Evolutionary conservation across 2,888 invertebrate genomes (phyloP).

Genomic region (Teinopalpus imperialis): DNA sequence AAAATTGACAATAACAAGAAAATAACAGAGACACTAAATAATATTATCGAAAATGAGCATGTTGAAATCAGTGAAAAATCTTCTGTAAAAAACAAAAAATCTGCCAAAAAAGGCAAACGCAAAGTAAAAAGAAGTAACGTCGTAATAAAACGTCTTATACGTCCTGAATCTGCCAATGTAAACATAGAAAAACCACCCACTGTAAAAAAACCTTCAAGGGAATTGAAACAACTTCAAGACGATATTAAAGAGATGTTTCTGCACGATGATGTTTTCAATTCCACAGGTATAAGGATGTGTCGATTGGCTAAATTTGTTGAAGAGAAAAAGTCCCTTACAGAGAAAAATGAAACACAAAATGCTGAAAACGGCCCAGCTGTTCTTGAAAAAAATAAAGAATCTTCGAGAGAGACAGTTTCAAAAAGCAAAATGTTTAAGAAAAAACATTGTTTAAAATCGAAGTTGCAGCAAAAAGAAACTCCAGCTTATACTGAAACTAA

Average conservation of each 20-base stretch:
- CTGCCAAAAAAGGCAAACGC: constrained; percentile 35
- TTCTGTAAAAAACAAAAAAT: constrained; percentile 29
- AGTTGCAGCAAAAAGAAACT: constrained; percentile 25
- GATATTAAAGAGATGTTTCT: constrained; percentile 88
- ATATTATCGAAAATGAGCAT: constrained; percentile 19
- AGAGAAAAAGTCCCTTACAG: constrained; percentile 43
- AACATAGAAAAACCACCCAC: constrained; percentile 32
- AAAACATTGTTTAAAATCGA: constrained; percentile 45
- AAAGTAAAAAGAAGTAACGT: constrained; percentile 27
- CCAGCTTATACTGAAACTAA: constrained; percentile 27
- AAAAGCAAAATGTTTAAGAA: constrained; percentile 44
- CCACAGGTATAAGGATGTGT: constrained; percentile 85
- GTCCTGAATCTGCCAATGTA: constrained; percentile 36
- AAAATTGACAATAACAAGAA: background rate
- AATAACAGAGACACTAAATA: background rate
- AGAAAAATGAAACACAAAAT: constrained; percentile 38
- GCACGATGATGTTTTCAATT: constrained; percentile 81
- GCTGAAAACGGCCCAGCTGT: constrained; percentile 43
- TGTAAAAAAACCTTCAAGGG: constrained; percentile 58
- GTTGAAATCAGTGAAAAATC: constrained; percentile 21
- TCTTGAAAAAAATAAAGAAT: constrained; percentile 50
- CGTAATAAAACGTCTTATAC: constrained; percentile 40
- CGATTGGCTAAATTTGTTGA: constrained; percentile 78
- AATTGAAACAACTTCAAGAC: constrained; percentile 84
- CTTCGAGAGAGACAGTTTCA: constrained; percentile 21